Conservation (phyloP, 2,888 invertebrate species). For the Hydraecia micacea region DNA sequence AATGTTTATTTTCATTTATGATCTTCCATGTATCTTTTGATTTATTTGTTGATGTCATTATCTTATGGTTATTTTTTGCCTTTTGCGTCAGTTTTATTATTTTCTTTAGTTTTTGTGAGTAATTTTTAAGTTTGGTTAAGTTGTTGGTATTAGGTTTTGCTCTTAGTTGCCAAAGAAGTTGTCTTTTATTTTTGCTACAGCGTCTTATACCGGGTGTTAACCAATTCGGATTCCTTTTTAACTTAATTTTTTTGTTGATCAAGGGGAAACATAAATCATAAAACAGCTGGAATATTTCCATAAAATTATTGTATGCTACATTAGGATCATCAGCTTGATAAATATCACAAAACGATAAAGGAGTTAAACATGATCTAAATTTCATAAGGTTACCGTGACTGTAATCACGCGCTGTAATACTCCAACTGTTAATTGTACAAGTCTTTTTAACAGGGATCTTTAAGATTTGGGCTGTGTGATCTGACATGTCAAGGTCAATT, state of each 20-base stretch:
- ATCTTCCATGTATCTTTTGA: background rate
- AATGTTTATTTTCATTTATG: background rate
- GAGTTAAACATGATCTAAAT: no score
- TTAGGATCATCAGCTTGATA: background rate
- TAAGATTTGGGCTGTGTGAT: no score
- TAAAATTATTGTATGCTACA: background rate
- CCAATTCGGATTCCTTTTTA: slow-evolving; percentile 6
- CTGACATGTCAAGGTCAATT: no score
- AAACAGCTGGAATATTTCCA: background rate
- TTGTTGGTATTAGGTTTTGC: background rate
- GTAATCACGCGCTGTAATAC: no score
- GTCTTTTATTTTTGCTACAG: slow-evolving; percentile 2
- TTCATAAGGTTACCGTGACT: no score
- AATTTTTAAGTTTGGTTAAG: background rate
- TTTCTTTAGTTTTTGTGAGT: background rate
- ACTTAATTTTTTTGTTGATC: background rate
- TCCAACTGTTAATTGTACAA: no score
- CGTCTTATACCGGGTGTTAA: background rate
- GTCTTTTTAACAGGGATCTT: no score
- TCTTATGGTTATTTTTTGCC: background rate
- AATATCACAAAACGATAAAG: background rate
- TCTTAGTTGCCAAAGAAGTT: background rate
- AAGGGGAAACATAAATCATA: background rate
- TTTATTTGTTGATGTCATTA: slow-evolving; percentile 2
- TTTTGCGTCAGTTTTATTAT: background rate